Base-by-base conservation (phyloP, 2,888 invertebrate species). In the Nomada ferruginata region DNA sequence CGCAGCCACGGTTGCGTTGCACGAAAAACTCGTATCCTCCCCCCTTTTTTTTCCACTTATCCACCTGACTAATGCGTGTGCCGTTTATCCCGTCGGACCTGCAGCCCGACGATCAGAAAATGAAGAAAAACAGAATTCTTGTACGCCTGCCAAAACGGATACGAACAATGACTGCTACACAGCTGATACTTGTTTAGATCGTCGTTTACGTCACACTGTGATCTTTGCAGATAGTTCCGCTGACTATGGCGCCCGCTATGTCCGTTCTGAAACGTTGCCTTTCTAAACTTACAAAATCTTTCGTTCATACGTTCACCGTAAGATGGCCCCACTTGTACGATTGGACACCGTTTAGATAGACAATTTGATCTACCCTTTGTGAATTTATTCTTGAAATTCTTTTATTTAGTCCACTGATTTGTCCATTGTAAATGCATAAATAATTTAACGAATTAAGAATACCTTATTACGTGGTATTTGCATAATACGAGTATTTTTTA, bases 101-200 rank as follows among this genome's bases (percentile, higher is more conserved):
- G 64, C n/a, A 61, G 79, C 74, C 85, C 79, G 76, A 82, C 80
- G 71, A 82, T 76, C 61, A 71, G 84, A 87, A 89, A 87, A 85
- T 79, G 76, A 87, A 79, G 82, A 79, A 85, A 85, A 83, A 79
- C 86, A 84, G 85, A 83, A 89, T 90, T 89, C 86, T 91, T 89
- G 90, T 89, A 86, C 85, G 81, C 84, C 87, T 89, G 89, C 89
- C 91, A 91, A 90, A 89, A 89, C 90, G 88, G 85, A 88, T 87
- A 91, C 89, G 91, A 93, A 93, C 92, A 93, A 92, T 91, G 92
- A 93, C 93, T 93, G 91, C 91, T 88, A 93, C 93, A 93, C 93
- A 93, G 93, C 93, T 93, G 93, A 92, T 92, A 90, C 93, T 93
- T 93, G 93, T 93, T 93, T 93, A 90, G 93, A 92, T 92, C 90